Evolutionary conservation across 2,888 invertebrate genomes (phyloP), one percentile per base, ranked within the genome.

Genomic region (Portevinia maculata): DNA sequence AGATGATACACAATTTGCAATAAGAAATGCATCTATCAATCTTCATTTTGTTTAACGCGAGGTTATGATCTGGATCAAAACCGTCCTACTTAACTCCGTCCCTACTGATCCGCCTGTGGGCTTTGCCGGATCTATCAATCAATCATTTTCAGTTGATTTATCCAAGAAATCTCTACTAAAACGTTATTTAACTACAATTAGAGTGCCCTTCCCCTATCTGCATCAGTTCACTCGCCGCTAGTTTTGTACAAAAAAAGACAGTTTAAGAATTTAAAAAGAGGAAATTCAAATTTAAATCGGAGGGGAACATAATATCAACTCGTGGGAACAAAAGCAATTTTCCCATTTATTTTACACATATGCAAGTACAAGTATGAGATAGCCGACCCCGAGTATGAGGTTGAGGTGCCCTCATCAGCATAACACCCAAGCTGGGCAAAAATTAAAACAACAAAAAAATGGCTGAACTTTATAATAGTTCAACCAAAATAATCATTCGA

Each of bases 291-390:
- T 53, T 53, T 30, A 21, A 75, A 52, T 21, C n/a, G 28, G 6
- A 53, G 75, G 37, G 65, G 48, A 46, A 19, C 4, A 21, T n/a
- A n/a, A n/a, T n/a, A n/a, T 9, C 0, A 21, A 39, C 15, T 39
- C 37, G 67, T 75, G 74, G 74, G 74, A 75, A 74, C 15, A 9
- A 17, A 52, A 41, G 34, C 57, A 75, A 67, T 65, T 75, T 65
- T 32, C 65, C 21, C 41, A 9, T 39, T 65, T 57, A 15, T 28
- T 24, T 15, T 28, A 44, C 50, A 11, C 7, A 28, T 15, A 50
- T 44, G 46, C 62, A 8, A 73, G 46, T 48, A 55, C 62, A 8
- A 73, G 46, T 48, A 55, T 50, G 21, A 39, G 39, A 37, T 55
- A 37, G 39, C 37, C 34, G 21, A 44, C 15, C 11, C 28, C n/a